A percentile compares a stretch with the other conserved stretches of the same genome.
phyloP scores from a whole-genome alignment of 2,113 vertebrate genomes.

The Tachuris rubrigastra region DNA sequence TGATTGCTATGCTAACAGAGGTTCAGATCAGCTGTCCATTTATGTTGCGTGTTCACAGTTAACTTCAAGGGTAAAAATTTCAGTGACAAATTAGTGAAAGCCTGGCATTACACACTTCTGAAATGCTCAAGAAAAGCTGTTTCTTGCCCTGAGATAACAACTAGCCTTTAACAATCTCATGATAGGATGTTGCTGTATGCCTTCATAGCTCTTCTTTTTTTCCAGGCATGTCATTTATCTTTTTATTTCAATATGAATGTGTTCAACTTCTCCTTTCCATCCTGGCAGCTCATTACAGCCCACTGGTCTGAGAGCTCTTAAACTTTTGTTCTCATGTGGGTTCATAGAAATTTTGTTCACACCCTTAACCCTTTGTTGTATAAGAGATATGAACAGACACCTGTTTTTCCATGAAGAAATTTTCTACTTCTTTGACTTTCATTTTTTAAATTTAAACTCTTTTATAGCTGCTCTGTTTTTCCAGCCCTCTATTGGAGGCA shows the following conservation, averaged over 20 bases:
- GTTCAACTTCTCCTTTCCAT: background rate
- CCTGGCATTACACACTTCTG: background rate
- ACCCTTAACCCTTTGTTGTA: background rate
- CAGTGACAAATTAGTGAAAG: background rate
- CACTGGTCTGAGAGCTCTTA: background rate
- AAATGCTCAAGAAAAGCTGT: background rate
- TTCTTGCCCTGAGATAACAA: background rate
- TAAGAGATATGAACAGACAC: background rate
- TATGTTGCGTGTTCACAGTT: background rate
- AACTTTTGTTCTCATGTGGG: background rate
- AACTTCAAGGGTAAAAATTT: background rate
- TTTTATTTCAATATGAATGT: background rate
- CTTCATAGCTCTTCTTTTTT: background rate
- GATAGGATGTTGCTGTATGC: background rate
- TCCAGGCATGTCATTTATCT: background rate
- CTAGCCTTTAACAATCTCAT: background rate
- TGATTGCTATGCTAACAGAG: background rate
- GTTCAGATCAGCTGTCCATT: background rate
- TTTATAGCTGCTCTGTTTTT: background rate
- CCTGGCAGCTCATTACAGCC: background rate
- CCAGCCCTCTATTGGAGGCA: background rate
- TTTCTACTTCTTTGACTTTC: background rate
- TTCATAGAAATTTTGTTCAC: conserved; percentile 7
- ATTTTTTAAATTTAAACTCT: background rate
- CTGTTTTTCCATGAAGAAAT: background rate